Percentiles rank a stretch among this genome's conserved stretches.
Conservation (phyloP, 2,888 invertebrate genomes). For the Augiades crinisus region DNA sequence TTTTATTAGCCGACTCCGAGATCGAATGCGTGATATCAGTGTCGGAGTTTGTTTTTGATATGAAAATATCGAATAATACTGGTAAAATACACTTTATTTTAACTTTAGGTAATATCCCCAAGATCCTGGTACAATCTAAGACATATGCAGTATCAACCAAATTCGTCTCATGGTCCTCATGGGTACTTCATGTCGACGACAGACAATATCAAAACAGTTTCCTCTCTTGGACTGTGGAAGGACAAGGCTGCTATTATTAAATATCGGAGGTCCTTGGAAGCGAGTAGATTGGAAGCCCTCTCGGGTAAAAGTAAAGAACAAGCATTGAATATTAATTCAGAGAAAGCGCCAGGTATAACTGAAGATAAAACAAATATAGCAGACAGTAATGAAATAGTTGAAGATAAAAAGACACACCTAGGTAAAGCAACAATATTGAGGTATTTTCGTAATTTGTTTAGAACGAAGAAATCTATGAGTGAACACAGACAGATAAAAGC, state of each 20-base stretch:
- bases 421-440: constrained; percentile 37
- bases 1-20: constrained; percentile 47
- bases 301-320: constrained; percentile 25
- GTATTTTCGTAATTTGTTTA: constrained; percentile 37
- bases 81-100: too few species aligned
- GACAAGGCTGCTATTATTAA: constrained; percentile 43
- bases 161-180: constrained; percentile 61
- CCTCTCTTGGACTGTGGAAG: constrained; percentile 33
- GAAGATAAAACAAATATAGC: constrained; percentile 17
- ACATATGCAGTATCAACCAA: constrained; percentile 82
- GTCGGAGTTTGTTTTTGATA: constrained; percentile 2
- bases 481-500: too few species aligned
- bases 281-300: constrained; percentile 30
- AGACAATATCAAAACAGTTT: constrained; percentile 38
- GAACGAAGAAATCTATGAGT: constrained; percentile 28
- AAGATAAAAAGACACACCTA: constrained; percentile 18
- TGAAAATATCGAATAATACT: too few species aligned
- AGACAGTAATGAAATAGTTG: constrained; percentile 18
- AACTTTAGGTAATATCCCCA: constrained; percentile 62
- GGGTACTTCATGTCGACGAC: constrained; percentile 53
- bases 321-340: constrained; percentile 3
- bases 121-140: constrained; percentile 82
- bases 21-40: constrained; percentile 36
- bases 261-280: constrained; percentile 38
- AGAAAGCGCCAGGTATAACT: constrained; percentile 16